Percentiles rank a stretch among this genome's conserved stretches.
Conservation (phyloP, 1,140 invertebrate genomes). For the Drosophila setifemur region DNA sequence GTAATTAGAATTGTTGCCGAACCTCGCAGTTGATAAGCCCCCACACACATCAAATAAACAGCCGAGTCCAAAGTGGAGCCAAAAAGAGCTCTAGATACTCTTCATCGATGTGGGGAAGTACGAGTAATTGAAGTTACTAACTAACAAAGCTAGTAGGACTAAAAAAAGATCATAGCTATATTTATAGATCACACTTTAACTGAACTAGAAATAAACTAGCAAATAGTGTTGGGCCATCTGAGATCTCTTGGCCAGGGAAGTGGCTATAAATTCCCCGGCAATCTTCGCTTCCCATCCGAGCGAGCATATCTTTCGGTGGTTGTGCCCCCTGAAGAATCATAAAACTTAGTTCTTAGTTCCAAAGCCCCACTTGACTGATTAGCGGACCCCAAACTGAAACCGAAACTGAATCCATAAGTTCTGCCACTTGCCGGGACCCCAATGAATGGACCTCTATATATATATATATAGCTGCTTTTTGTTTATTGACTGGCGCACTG, state of each 20-base stretch:
- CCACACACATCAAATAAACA: conserved; percentile 2
- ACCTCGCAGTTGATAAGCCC: conserved; percentile 22
- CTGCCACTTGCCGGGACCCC: neutral
- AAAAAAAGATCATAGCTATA: too few relatives aligned
- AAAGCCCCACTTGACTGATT: conserved; percentile 27
- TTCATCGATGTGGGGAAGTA: neutral
- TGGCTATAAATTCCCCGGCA: too few relatives aligned
- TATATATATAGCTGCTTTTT: neutral
- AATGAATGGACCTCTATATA: conserved; percentile 16
- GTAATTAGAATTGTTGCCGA: conserved; percentile 52
- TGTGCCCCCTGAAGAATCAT: neutral
- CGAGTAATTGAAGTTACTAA: too few relatives aligned
- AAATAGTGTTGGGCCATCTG: too few relatives aligned
- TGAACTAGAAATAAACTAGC: too few relatives aligned
- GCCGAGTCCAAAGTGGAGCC: conserved; percentile 1
- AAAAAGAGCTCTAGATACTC: neutral
- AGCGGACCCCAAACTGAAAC: conserved; percentile 3
- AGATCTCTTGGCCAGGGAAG: too few relatives aligned
- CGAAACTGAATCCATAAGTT: neutral
- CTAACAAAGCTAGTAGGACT: too few relatives aligned
- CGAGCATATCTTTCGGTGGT: too few relatives aligned
- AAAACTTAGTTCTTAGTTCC: conserved; percentile 1
- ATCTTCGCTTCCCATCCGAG: too few relatives aligned
- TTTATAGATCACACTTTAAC: too few relatives aligned
- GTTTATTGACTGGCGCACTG: conserved; percentile 14